These are phyloP conservation scores for Ispidina picta DNA, from an alignment of 2,797 vertebrate species.

Conservation along the genomic window DNA sequence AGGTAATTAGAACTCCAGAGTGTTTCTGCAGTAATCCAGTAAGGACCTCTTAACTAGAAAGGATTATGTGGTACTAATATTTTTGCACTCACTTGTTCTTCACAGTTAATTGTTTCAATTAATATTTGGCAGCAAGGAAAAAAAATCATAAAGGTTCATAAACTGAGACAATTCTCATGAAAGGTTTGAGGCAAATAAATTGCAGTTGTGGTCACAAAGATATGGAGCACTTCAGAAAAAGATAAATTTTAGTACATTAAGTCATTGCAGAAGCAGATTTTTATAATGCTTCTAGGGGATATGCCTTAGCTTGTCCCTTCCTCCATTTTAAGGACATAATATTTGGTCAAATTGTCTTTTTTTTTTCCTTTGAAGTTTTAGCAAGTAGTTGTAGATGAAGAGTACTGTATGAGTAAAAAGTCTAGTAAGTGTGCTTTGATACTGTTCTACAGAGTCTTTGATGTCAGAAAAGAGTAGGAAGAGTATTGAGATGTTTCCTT, in stretches of 20 bases:
- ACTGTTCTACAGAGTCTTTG: not conserved
- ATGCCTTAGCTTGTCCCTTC: not conserved
- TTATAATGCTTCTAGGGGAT: not conserved
- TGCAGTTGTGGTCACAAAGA: not conserved
- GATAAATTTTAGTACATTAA: not conserved
- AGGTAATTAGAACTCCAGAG: constrained; percentile 81
- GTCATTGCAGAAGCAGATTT: not conserved
- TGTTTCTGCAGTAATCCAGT: constrained; percentile 73
- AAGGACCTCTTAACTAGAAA: constrained; percentile 78
- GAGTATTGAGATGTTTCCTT: not conserved
- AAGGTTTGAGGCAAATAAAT: not conserved
- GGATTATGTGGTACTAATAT: constrained; percentile 77
- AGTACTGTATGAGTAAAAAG: not conserved
- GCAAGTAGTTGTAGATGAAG: not conserved
- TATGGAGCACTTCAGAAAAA: not conserved
- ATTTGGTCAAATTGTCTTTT: not conserved
- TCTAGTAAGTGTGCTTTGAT: not conserved
- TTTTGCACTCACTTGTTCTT: constrained; percentile 57
- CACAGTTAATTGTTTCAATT: constrained; percentile 79
- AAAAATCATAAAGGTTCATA: constrained; percentile 38
- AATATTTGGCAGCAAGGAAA: constrained; percentile 72
- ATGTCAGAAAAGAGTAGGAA: not conserved
- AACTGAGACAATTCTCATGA: not conserved
- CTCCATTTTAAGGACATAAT: not conserved
- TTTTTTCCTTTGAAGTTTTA: not conserved